Conservation (phyloP, 2,888 invertebrate species). For the Crocallis elinguaria region DNA sequence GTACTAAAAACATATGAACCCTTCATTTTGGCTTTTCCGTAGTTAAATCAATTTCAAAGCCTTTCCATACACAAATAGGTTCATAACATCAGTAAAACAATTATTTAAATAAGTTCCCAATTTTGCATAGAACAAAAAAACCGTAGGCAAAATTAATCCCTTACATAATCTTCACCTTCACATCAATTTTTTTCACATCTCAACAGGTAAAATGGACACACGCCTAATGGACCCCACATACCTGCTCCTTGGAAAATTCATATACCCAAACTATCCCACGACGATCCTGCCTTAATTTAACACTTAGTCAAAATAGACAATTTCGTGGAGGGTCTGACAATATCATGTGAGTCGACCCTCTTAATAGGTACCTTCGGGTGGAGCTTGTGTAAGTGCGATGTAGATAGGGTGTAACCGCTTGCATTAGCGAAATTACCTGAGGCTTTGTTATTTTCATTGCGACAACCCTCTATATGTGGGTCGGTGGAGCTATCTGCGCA, state of each 20-base stretch:
- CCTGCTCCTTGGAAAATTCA: conserved; percentile 45
- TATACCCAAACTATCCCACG: conserved; percentile 46
- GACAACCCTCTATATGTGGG: conserved; percentile 58
- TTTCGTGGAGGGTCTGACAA: conserved; percentile 66
- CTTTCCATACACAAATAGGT: too few species aligned
- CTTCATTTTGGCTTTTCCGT: too few species aligned
- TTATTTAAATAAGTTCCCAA: too few species aligned
- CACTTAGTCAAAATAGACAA: conserved; percentile 74
- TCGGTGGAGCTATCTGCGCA: conserved; percentile 2
- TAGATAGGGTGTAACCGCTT: conserved; percentile 81
- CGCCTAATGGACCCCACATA: conserved; percentile 21
- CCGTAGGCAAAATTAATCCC: too few species aligned
- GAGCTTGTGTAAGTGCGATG: conserved; percentile 73
- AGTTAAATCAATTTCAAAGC: too few species aligned
- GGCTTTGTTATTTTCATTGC: conserved; percentile 83
- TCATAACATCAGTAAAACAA: too few species aligned
- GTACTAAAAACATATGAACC: too few species aligned
- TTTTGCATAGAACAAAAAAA: too few species aligned
- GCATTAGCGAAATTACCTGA: conserved; percentile 84
- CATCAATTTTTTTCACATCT: conserved; percentile 5
- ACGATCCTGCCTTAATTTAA: conserved; percentile 61
- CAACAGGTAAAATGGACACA: conserved; percentile 23
- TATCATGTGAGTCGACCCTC: conserved; percentile 70
- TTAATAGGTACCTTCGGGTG: conserved; percentile 75
- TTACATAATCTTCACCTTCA: background rate